Evolutionary conservation across 2,888 invertebrate species (phyloP).

Genomic region (Cephus rjabovi): DNA sequence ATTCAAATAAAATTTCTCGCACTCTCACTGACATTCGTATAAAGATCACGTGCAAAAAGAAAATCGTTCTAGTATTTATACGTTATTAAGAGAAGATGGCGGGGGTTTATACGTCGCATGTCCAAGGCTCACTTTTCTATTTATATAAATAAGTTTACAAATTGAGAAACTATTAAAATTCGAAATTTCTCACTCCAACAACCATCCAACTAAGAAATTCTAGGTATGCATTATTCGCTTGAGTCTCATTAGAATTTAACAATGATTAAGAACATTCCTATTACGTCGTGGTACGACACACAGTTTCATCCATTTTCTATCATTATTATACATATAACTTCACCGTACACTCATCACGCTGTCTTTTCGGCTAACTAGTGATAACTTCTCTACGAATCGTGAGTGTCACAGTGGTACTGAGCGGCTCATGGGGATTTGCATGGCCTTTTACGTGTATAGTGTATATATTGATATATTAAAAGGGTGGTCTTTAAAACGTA

Average conservation of each 20-base stretch:
- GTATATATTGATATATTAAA: not conserved
- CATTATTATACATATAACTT: not conserved
- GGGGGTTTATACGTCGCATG: not conserved
- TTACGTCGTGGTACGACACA: not conserved
- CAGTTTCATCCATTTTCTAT: not conserved
- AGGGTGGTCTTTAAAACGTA: not conserved
- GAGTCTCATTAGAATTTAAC: slow-evolving; percentile 36
- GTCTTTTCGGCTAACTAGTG: not conserved
- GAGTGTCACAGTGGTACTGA: not conserved
- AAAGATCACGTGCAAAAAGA: slow-evolving; percentile 42
- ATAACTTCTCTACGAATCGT: not conserved
- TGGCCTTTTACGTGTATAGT: not conserved
- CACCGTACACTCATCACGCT: not conserved
- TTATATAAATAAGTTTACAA: slow-evolving; percentile 24
- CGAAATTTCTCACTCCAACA: slow-evolving; percentile 26
- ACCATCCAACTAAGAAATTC: slow-evolving; percentile 25
- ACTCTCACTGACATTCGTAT: slow-evolving; percentile 21
- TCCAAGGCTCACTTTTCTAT: not conserved
- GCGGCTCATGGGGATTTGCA: not conserved
- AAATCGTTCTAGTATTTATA: slow-evolving; percentile 36
- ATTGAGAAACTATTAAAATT: slow-evolving; percentile 45
- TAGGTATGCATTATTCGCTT: slow-evolving; percentile 7
- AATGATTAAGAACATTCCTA: slow-evolving; percentile 22
- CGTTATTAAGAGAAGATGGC: slow-evolving; percentile 30
- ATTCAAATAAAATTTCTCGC: not conserved